Evolutionary conservation across 2,888 invertebrate species (phyloP).

Genomic region (Tineola bisselliella): DNA sequence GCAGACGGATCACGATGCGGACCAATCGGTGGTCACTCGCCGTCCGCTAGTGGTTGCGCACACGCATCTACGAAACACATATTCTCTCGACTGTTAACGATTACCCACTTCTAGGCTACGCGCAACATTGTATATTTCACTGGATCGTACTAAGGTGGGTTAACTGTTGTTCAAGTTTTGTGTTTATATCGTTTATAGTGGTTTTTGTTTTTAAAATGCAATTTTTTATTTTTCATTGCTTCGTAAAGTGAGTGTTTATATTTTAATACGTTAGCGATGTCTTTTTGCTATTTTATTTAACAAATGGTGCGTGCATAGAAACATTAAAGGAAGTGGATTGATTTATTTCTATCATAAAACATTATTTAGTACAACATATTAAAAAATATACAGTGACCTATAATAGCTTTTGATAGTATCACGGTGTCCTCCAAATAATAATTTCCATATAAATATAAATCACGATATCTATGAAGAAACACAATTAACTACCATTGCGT

Average conservation of each 20-base stretch:
- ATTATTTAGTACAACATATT: too few relatives aligned
- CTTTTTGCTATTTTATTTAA: not conserved
- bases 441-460: not conserved
- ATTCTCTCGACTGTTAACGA: not conserved
- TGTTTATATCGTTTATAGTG: not conserved
- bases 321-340: too few relatives aligned
- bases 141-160: not conserved
- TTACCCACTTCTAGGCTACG: not conserved
- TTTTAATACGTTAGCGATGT: not conserved
- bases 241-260: not conserved
- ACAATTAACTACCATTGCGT: not conserved
- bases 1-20: slow-evolving; percentile 21
- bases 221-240: not conserved
- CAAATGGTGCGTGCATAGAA: not conserved
- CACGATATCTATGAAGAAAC: not conserved
- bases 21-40: slow-evolving; percentile 19
- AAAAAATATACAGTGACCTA: too few relatives aligned
- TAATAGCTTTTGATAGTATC: not conserved
- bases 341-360: too few relatives aligned
- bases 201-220: not conserved
- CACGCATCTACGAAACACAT: not conserved
- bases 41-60: slow-evolving; percentile 18
- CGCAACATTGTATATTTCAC: not conserved
- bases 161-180: not conserved
- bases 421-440: not conserved